Percentiles rank a stretch among this genome's conserved stretches.
Evolutionary conservation across 2,113 vertebrate species (phyloP).

Genomic region (Ammodramus savannarum): DNA sequence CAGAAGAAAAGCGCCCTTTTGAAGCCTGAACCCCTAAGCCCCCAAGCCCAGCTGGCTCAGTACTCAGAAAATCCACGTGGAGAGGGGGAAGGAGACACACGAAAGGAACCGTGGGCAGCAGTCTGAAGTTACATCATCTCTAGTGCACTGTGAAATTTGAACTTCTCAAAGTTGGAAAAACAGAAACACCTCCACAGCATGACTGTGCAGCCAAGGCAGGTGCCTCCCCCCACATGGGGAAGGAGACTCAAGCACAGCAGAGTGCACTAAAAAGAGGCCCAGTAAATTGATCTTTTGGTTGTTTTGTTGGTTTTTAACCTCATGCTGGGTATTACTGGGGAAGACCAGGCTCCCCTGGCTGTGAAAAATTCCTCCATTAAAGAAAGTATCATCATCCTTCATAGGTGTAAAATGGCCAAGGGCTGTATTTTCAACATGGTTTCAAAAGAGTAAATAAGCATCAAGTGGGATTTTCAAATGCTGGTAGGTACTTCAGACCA

Average conservation of each 20-base stretch:
- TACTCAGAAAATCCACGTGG: fast-evolving
- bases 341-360: not conserved
- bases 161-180: not conserved
- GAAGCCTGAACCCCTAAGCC: not conserved
- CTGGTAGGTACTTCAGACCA: not conserved
- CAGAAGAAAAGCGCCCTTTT: not conserved
- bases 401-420: not conserved
- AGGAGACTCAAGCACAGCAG: not conserved
- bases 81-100: not conserved
- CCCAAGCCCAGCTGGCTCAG: not conserved
- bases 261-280: not conserved
- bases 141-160: not conserved
- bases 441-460: not conserved
- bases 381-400: not conserved
- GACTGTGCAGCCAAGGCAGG: not conserved
- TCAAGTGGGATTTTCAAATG: not conserved
- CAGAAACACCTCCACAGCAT: not conserved
- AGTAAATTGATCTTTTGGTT: not conserved
- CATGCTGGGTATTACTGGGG: not conserved
- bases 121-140: not conserved
- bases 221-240: not conserved
- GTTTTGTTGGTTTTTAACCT: not conserved
- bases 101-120: not conserved
- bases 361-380: not conserved
- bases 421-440: not conserved